phyloP scores from a whole-genome alignment of 2,797 vertebrate species.

The Molossus molossus region DNA sequence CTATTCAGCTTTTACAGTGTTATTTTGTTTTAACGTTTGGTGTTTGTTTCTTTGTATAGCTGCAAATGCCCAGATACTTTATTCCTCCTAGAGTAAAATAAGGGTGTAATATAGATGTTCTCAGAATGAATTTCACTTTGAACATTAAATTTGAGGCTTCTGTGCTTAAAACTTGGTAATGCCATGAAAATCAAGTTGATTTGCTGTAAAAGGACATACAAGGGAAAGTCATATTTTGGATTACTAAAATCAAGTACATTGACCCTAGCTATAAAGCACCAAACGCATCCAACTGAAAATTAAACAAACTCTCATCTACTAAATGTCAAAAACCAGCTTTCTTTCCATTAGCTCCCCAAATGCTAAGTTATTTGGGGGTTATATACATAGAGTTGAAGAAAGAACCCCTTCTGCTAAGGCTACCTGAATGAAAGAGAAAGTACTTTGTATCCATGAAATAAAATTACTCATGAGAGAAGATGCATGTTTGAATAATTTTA shows the following conservation, averaged over 20 bases:
- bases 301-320: background rate
- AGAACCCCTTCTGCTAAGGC: slow-evolving; percentile 42
- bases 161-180: slow-evolving; percentile 64
- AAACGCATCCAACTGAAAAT: background rate
- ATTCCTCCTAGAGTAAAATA: slow-evolving; percentile 39
- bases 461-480: slow-evolving; percentile 64
- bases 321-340: background rate
- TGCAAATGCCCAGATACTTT: slow-evolving; percentile 23
- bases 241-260: background rate
- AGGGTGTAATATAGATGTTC: background rate
- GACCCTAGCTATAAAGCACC: background rate
- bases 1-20: background rate
- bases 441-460: background rate
- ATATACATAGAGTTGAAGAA: background rate
- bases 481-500: slow-evolving; percentile 65
- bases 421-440: slow-evolving; percentile 65
- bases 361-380: background rate
- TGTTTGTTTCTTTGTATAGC: background rate
- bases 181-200: slow-evolving; percentile 49
- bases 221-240: slow-evolving; percentile 13
- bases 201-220: slow-evolving; percentile 37
- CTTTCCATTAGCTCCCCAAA: slow-evolving; percentile 4
- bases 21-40: slow-evolving; percentile 51
- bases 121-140: slow-evolving; percentile 35
- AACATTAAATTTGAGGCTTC: slow-evolving; percentile 30